A percentile compares a stretch with the other conserved stretches of the same genome.
These are phyloP conservation scores for Saccostrea cuccullata DNA, from an alignment of 1,140 invertebrate species.

Conservation along the genomic window DNA sequence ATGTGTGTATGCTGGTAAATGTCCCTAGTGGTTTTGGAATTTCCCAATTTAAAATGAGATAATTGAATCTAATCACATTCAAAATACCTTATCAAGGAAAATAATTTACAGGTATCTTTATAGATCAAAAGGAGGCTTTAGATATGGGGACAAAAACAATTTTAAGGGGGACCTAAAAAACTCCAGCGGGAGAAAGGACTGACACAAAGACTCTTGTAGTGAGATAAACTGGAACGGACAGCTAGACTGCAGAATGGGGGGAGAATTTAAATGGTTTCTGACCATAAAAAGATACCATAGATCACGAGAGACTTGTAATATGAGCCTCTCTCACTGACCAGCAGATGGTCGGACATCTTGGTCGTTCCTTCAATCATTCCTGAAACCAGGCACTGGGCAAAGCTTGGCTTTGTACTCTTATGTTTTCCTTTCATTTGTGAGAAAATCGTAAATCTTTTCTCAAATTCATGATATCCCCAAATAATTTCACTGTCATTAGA, in stretches of 20 bases:
- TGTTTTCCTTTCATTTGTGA: slow-evolving; percentile 22
- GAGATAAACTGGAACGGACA: not conserved
- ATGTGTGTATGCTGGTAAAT: not conserved
- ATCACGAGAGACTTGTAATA: slow-evolving; percentile 3
- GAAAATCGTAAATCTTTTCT: slow-evolving; percentile 16
- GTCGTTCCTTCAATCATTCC: not conserved
- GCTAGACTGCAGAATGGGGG: not conserved
- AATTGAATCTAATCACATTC: slow-evolving; percentile 34
- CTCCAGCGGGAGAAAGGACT: not conserved
- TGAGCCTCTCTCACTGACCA: not conserved
- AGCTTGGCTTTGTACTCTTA: not conserved
- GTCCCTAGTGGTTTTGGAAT: not conserved
- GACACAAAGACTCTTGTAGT: not conserved
- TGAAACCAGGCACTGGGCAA: not conserved
- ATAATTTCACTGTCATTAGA: slow-evolving; percentile 29
- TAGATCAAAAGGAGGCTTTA: not conserved
- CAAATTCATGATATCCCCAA: slow-evolving; percentile 19
- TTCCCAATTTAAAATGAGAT: slow-evolving; percentile 27
- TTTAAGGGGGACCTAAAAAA: slow-evolving; percentile 10
- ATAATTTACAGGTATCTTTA: slow-evolving; percentile 31
- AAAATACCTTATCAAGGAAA: slow-evolving; percentile 26
- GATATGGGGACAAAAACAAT: not conserved
- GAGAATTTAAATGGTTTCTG: slow-evolving; percentile 12
- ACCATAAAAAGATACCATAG: slow-evolving; percentile 9
- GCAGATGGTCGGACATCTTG: slow-evolving; percentile 13